Base-by-base conservation (phyloP, 2,113 vertebrate species). In the Ovis canadensis region DNA sequence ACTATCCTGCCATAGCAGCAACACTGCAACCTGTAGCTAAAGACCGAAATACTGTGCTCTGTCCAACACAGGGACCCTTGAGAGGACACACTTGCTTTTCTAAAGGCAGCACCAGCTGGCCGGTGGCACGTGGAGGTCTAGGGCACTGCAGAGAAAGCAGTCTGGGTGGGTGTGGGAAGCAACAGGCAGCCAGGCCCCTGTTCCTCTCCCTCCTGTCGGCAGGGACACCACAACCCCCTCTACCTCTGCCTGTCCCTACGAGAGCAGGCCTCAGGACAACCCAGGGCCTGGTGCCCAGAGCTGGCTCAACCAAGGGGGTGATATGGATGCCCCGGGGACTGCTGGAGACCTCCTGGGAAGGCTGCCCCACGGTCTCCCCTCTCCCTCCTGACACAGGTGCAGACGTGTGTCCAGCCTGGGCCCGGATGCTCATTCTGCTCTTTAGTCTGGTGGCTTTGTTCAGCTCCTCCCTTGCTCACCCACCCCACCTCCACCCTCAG, bases 71-170 rank as follows among this genome's bases (percentile, higher is more conserved):
- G 55, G 62, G 74, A 40, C 21, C 2, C 1, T 0, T n/a, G 50
- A 83, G 80, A 80, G 48, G 62, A 36, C 13, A 3, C 0, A 3
- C 13, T 81, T 67, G 43, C 48, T 89, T 85, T 71, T 17, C 86
- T 64, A 92, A 90, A 91, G 93, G 60, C n/a, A 57, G 88, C 19
- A 7, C 1, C 1, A 84, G 96, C 64, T 1, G 0, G 91, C 96
- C 97, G 93, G 97, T 64, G 95, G 85, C 93, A 89, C 10, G 3
- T 0, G 0, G 82, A 83, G 36, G 31, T 48, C 52, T 11, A 5
- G 52, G 64, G n/a, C 6, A 15, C 88, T 59, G 16, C 50, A 62
- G 91, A 83, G 82, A 91, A 96, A 62, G 80, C 90, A 59, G 2
- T 5, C 29, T 1, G 27, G 93, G 48, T 3, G 17, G 55, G 55